Evolutionary conservation across 2,113 vertebrate species (phyloP).

Genomic region (Melanotaenia duboulayi): DNA sequence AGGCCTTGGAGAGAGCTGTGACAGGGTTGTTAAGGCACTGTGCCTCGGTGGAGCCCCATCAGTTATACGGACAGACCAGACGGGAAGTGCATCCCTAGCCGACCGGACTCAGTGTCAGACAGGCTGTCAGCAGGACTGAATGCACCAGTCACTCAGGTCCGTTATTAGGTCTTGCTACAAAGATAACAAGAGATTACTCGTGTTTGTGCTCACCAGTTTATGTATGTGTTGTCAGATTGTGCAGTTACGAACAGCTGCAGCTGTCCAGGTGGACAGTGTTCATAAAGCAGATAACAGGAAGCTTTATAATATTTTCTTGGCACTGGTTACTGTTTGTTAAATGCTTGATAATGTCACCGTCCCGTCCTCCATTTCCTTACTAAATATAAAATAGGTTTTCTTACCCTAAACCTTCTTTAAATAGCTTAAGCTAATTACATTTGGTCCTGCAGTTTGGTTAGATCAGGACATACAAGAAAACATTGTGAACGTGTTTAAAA

Average conservation of each 20-base stretch:
- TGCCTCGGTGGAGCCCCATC: slow-evolving; percentile 34
- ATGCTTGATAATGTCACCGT: slow-evolving; percentile 1
- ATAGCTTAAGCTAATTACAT: slow-evolving; percentile 15
- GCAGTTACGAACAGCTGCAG: slow-evolving; percentile 65
- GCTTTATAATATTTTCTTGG: slow-evolving; percentile 57
- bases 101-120: slow-evolving; percentile 26
- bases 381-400: slow-evolving; percentile 20
- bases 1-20: slow-evolving; percentile 52
- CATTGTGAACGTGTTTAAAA: slow-evolving; percentile 12
- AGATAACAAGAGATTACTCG: slow-evolving; percentile 66
- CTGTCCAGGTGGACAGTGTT: slow-evolving; percentile 66
- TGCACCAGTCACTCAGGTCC: slow-evolving; percentile 56
- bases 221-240: slow-evolving; percentile 60
- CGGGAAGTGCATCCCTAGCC: slow-evolving; percentile 35
- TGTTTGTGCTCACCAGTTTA: slow-evolving; percentile 59
- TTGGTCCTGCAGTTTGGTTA: slow-evolving; percentile 15
- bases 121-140: slow-evolving; percentile 56
- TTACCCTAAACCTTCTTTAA: background rate
- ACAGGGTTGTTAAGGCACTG: slow-evolving; percentile 50
- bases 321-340: slow-evolving; percentile 24
- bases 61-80: slow-evolving; percentile 47
- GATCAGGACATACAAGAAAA: slow-evolving; percentile 11
- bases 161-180: slow-evolving; percentile 56
- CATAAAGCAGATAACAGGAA: slow-evolving; percentile 69
- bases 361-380: background rate